Conservation (phyloP, 2,113 vertebrate genomes). For the Leucoraja erinaceus region DNA sequence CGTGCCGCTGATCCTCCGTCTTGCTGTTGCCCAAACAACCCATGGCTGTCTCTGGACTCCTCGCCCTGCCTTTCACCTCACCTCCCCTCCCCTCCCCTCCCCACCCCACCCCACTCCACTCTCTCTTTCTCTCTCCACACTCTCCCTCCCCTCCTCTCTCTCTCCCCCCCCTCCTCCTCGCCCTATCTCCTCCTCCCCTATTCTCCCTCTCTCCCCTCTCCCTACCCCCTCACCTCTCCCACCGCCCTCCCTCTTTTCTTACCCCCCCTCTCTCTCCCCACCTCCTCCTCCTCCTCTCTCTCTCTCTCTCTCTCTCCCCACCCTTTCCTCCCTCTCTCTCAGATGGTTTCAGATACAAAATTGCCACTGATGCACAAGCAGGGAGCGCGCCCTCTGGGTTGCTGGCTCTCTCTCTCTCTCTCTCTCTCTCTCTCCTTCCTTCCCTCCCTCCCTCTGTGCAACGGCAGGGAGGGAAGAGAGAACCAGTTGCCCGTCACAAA, state of each 20-base stretch:
- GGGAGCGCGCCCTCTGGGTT: background rate
- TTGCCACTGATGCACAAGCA: background rate
- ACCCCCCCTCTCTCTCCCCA: no score
- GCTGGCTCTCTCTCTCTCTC: no score
- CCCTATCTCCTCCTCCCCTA: no score
- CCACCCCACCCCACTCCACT: background rate
- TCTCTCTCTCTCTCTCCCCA: background rate
- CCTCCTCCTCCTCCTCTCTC: background rate
- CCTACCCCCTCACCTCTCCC: no score
- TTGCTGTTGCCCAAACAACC: conserved; percentile 98
- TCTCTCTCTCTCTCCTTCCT: no score
- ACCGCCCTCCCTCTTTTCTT: no score
- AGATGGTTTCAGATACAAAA: no score
- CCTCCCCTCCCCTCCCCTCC: background rate
- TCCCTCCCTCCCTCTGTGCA: background rate
- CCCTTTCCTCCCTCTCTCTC: background rate
- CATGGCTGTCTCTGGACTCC: conserved; percentile 55
- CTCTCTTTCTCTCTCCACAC: background rate
- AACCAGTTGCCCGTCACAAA: background rate
- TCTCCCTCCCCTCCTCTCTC: background rate
- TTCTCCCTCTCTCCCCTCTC: no score
- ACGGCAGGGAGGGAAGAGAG: no score
- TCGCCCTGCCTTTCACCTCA: no score
- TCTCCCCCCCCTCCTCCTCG: no score
- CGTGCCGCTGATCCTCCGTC: conserved; percentile 94